A percentile compares a stretch with the other conserved stretches of the same genome.
Evolutionary conservation across 23 tunicate species (phyloP).

Genomic region (Phallusia fumigata): DNA sequence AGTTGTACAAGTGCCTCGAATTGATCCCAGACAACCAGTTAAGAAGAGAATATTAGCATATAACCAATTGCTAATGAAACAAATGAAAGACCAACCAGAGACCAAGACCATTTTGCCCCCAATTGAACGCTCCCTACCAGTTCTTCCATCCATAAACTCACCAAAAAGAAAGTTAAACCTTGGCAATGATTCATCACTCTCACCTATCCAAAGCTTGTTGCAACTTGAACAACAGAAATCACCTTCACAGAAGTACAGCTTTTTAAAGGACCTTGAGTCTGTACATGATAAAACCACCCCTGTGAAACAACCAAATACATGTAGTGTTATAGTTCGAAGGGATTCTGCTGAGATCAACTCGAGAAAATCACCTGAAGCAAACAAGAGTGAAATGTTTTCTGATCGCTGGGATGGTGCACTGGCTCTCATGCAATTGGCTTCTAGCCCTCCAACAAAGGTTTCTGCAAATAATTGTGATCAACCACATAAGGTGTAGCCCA

Average conservation of each 20-base stretch:
- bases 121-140: neutral
- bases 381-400: constrained; percentile 21
- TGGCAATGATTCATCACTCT: neutral
- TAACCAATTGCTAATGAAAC: constrained; percentile 58
- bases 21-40: constrained; percentile 78
- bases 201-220: constrained; percentile 1
- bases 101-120: neutral
- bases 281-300: neutral
- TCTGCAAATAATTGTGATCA: neutral
- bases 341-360: neutral
- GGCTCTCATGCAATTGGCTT: constrained; percentile 83
- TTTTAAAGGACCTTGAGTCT: constrained; percentile 49
- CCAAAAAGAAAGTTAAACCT: constrained; percentile 21
- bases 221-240: neutral
- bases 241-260: constrained; percentile 34
- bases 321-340: constrained; percentile 27
- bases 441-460: constrained; percentile 64
- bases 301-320: constrained; percentile 11
- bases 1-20: constrained; percentile 35
- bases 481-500: neutral
- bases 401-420: constrained; percentile 83
- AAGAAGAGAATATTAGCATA: constrained; percentile 86
- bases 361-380: neutral
- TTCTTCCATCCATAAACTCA: constrained; percentile 5
- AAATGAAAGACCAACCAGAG: constrained; percentile 25